phyloP scores from a whole-genome alignment of 2,888 invertebrate species.

The Plutella xylostella region DNA sequence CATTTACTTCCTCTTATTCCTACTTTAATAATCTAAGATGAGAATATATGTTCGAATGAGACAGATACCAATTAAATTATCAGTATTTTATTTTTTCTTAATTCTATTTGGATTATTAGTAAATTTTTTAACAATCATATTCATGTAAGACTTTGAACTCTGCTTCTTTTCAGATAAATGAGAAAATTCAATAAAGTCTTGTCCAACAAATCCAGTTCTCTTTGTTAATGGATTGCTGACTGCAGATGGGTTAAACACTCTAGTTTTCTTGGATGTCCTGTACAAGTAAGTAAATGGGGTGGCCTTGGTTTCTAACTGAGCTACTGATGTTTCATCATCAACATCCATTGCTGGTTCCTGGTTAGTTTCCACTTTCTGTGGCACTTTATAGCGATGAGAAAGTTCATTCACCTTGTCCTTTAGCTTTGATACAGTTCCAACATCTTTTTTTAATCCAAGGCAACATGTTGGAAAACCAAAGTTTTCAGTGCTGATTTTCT shows the following conservation, averaged over 20 bases:
- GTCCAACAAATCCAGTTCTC: slow-evolving; percentile 33
- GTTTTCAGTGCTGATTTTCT: slow-evolving; percentile 25
- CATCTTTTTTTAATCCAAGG: slow-evolving; percentile 40
- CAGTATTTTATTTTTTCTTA: slow-evolving; percentile 11
- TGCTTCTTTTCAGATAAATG: slow-evolving; percentile 21
- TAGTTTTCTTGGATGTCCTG: slow-evolving; percentile 38
- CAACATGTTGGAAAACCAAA: slow-evolving; percentile 58
- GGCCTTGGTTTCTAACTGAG: slow-evolving; percentile 13
- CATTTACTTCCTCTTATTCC: not conserved
- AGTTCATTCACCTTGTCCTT: slow-evolving; percentile 26
- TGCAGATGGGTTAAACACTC: slow-evolving; percentile 42
- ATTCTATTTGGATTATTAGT: slow-evolving; percentile 49
- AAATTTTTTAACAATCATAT: slow-evolving; percentile 51
- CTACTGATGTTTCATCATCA: slow-evolving; percentile 13
- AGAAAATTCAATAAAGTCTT: slow-evolving; percentile 43
- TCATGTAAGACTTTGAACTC: slow-evolving; percentile 32
- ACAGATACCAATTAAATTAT: not conserved
- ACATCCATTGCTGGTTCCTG: slow-evolving; percentile 6
- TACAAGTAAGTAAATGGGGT: slow-evolving; percentile 35
- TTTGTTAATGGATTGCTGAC: slow-evolving; percentile 17
- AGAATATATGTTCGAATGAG: not conserved
- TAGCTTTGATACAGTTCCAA: slow-evolving; percentile 27
- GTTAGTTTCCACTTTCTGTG: slow-evolving; percentile 12
- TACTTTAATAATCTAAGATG: not conserved
- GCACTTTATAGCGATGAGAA: slow-evolving; percentile 24